Percentiles rank a stretch among this genome's conserved stretches.
phyloP scores from a whole-genome alignment of 2,113 vertebrate genomes.

The Heterotilapia buettikoferi region DNA sequence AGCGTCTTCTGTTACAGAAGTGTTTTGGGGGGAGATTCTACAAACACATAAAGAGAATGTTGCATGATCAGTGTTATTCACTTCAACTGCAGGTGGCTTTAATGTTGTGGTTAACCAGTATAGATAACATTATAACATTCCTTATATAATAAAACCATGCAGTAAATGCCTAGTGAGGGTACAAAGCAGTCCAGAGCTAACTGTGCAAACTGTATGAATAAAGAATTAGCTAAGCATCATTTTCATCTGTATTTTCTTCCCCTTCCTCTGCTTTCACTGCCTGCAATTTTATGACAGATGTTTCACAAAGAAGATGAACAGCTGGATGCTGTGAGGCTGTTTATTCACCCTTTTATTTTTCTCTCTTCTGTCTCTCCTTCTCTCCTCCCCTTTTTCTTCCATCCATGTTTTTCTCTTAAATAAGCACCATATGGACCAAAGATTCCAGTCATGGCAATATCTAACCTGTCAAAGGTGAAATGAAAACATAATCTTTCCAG shows the following conservation, averaged over 20 bases:
- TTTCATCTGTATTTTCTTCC: background rate
- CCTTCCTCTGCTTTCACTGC: background rate
- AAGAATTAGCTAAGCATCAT: background rate
- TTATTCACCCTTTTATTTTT: conserved; percentile 27
- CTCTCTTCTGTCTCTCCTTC: background rate
- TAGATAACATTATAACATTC: background rate
- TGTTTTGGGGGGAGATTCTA: background rate
- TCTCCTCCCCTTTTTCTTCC: background rate
- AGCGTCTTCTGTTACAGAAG: background rate
- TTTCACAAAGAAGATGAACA: conserved; percentile 42
- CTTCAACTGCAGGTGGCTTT: background rate
- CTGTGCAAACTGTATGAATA: background rate
- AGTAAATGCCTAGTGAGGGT: background rate
- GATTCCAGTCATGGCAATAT: background rate
- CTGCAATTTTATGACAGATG: conserved; percentile 38
- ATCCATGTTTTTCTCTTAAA: background rate
- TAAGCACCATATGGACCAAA: background rate
- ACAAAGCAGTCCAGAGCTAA: background rate
- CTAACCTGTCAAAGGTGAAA: background rate
- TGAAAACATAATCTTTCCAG: background rate
- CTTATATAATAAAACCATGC: background rate
- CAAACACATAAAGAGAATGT: background rate
- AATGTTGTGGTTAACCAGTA: background rate
- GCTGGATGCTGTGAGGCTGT: conserved; percentile 54
- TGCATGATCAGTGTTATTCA: background rate